These are phyloP conservation scores for Pelvicachromis taeniatus DNA, from an alignment of 2,113 vertebrate species.

Conservation along the genomic window DNA sequence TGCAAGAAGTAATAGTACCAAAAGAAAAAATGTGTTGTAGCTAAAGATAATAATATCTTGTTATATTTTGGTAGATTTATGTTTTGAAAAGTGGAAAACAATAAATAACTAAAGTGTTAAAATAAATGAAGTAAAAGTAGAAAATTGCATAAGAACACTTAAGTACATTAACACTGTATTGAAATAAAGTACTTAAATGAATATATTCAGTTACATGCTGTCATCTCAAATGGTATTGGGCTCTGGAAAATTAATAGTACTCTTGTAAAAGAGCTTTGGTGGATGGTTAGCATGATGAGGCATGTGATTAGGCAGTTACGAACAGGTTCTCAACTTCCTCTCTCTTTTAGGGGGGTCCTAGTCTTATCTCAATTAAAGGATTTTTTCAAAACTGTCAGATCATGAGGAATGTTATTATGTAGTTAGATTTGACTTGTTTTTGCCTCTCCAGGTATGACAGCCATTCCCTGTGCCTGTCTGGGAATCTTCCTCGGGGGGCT, in stretches of 20 bases:
- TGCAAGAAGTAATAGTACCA: background rate
- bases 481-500: constrained; percentile 75
- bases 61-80: background rate
- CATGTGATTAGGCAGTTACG: background rate
- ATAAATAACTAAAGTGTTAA: background rate
- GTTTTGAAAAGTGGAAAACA: background rate
- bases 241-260: background rate
- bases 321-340: background rate
- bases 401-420: background rate
- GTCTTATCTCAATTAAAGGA: background rate
- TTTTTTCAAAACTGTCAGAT: background rate
- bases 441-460: constrained; percentile 68
- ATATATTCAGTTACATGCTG: background rate
- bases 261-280: background rate
- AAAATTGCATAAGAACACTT: background rate
- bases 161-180: background rate
- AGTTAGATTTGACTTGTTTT: background rate
- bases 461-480: constrained; percentile 76
- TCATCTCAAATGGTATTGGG: accelerated
- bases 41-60: background rate
- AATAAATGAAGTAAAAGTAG: background rate
- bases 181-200: background rate
- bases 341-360: background rate
- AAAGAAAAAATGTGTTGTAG: background rate
- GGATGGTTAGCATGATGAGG: background rate